phyloP scores from a whole-genome alignment of 2,113 vertebrate species.

The Pardalotus punctatus region DNA sequence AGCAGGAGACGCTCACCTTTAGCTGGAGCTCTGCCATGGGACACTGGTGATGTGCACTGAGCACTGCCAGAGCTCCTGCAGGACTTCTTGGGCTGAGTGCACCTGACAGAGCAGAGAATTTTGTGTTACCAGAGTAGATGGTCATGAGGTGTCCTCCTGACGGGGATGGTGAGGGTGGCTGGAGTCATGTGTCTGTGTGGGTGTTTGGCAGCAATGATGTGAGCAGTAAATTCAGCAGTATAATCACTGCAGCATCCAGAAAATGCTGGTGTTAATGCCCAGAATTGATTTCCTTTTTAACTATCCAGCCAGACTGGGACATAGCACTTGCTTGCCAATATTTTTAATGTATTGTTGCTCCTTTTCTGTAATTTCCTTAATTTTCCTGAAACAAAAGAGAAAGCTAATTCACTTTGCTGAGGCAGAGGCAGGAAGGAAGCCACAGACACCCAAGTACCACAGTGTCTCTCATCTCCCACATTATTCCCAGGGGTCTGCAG shows the following conservation, averaged over 20 bases:
- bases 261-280: background rate
- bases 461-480: background rate
- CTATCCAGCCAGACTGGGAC: background rate
- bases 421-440: background rate
- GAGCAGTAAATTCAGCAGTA: background rate
- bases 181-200: background rate
- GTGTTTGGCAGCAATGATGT: background rate
- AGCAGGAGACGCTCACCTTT: background rate
- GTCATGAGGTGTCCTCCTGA: background rate
- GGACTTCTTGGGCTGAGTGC: background rate
- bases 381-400: background rate
- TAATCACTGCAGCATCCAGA: background rate
- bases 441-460: rapidly evolving
- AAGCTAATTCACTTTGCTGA: background rate
- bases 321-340: background rate
- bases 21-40: background rate
- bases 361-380: background rate
- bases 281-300: background rate
- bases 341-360: background rate
- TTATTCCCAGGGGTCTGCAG: background rate
- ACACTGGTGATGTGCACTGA: rapidly evolving
- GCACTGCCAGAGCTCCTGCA: background rate
- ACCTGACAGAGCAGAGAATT: background rate
- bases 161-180: background rate
- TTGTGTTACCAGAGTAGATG: background rate